phyloP scores from a whole-genome alignment of 2,797 vertebrate genomes.

The Poecilia wingei region DNA sequence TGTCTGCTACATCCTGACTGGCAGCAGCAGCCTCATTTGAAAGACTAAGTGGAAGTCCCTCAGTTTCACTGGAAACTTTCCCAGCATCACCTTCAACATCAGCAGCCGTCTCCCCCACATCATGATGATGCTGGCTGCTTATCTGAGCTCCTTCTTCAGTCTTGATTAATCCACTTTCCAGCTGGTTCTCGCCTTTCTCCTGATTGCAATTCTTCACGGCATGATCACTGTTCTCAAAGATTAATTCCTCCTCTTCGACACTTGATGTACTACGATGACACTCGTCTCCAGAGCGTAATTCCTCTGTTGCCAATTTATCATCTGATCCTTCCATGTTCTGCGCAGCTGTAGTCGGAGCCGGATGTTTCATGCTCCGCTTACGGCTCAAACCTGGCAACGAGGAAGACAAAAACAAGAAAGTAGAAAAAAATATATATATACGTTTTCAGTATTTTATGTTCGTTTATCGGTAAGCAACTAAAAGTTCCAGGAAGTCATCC shows the following conservation, averaged over 20 bases:
- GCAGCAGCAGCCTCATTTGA: conserved; percentile 38
- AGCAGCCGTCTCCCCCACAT: conserved; percentile 21
- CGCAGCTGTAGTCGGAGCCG: conserved; percentile 48
- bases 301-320: conserved; percentile 28
- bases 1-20: conserved; percentile 48
- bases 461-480: conserved; percentile 6
- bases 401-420: conserved; percentile 1
- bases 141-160: conserved; percentile 28
- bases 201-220: conserved; percentile 46
- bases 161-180: conserved; percentile 38
- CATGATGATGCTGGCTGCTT: conserved; percentile 30
- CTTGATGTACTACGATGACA: conserved; percentile 31
- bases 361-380: conserved; percentile 64
- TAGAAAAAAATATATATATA: not conserved
- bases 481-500: not conserved
- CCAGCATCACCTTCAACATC: conserved; percentile 47
- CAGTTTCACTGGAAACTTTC: conserved; percentile 40
- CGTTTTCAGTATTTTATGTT: not conserved
- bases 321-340: conserved; percentile 61
- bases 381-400: conserved; percentile 56
- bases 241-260: conserved; percentile 40
- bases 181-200: conserved; percentile 43
- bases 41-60: conserved; percentile 25
- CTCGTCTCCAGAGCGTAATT: conserved; percentile 16
- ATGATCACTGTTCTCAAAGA: conserved; percentile 27